Evolutionary conservation across 2,888 invertebrate species (phyloP).

Genomic region (Ametastegia equiseti): DNA sequence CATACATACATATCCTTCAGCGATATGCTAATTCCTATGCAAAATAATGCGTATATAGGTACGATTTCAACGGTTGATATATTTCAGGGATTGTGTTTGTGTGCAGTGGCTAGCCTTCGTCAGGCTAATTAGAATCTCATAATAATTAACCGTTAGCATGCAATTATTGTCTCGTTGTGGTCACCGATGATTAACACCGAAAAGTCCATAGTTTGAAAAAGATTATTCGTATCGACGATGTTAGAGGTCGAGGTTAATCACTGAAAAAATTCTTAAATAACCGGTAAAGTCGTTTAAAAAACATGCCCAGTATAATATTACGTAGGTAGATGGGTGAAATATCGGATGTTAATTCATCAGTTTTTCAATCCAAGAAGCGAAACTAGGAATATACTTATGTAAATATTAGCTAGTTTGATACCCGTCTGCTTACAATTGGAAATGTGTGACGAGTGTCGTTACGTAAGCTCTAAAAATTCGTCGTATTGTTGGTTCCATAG

Average conservation of each 20-base stretch:
- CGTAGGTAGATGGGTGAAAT: background rate
- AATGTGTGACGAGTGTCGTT: background rate
- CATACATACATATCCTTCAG: background rate
- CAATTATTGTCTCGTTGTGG: background rate
- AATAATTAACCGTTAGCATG: constrained; percentile 7
- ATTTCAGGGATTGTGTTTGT: background rate
- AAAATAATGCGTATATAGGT: background rate
- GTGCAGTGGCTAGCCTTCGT: constrained; percentile 13
- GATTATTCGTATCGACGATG: background rate
- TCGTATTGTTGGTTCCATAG: background rate
- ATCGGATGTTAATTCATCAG: background rate
- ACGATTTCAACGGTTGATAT: background rate
- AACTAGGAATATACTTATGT: background rate
- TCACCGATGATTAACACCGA: background rate
- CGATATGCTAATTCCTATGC: constrained; percentile 6
- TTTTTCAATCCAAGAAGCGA: background rate
- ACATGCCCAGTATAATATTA: background rate
- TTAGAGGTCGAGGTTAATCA: background rate
- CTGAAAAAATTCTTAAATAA: background rate
- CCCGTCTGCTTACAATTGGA: background rate
- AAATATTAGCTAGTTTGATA: background rate
- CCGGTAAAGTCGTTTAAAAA: background rate
- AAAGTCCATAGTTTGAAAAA: background rate
- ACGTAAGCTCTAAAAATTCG: constrained; percentile 4
- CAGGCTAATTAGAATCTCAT: constrained; percentile 23